Evolutionary conservation across 64 coral and sea anemone species (phyloP), one percentile per base, ranked within the genome.

Genomic region (Dendrophyllia cribrosa): DNA sequence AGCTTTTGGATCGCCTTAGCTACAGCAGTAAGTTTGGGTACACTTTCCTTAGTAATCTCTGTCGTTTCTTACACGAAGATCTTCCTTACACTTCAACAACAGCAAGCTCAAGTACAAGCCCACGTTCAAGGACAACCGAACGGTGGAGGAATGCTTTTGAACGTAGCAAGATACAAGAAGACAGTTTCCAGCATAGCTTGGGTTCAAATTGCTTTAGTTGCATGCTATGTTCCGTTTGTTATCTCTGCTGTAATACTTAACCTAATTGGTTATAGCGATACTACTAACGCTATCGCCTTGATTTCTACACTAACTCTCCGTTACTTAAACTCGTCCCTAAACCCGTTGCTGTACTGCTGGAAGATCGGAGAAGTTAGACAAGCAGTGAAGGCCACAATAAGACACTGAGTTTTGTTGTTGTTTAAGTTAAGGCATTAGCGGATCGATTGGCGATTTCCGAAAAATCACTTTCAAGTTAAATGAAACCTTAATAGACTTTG

Each of bases 331-430:
- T 75, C 72, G 1, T 75, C 72, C 7, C 19, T 75, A 7, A 75
- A 75, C 44, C 72, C 72, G 16, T 13, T 75, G 46, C 46, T 75
- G 45, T 75, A 75, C 44, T 75, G 5, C 17, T 50, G 13, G 44
- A 75, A n/a, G 44, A 75, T 75, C 4, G 15, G 16, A 75, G 72
- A 75, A 75, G 45, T 75, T 6, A 75, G 72, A 16, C 72, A 50
- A 75, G 72, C 7, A 7, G 44, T 51, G 43, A 75, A 75, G 53
- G 53, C 53, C 7, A 56, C 12, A 56, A 56, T 56, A 34, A 34
- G 34, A 34, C 34, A 34, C n/a, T n/a, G n/a, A n/a, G 34, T 34
- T 34, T 34, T 34, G 34, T 34, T 34, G 2, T 34, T 34, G 34
- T 34, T 34, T 34, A 34, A 34, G 34, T 34, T 34, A 2, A 34